Evolutionary conservation across 1,140 invertebrate genomes (phyloP).

Genomic region (Nephotettix cincticeps): DNA sequence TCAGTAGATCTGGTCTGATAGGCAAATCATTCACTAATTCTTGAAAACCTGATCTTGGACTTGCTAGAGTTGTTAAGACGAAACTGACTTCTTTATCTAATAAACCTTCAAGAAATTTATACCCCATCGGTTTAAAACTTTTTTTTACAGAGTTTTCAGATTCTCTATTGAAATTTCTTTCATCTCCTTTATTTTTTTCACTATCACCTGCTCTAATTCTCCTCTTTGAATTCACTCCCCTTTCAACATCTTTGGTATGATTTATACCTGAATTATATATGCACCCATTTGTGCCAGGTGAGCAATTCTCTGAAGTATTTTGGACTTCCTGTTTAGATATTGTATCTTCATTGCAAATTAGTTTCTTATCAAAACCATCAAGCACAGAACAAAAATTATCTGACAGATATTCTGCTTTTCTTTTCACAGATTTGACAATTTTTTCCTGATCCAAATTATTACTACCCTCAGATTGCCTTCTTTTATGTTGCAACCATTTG

Average conservation of each 20-base stretch:
- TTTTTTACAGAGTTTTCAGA: neutral
- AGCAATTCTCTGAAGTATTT: too few species aligned
- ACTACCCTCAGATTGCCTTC: too few species aligned
- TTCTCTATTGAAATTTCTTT: neutral
- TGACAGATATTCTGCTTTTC: too few species aligned
- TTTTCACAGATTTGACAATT: too few species aligned
- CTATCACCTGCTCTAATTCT: neutral
- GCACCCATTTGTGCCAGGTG: neutral
- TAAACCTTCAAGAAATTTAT: constrained; percentile 23
- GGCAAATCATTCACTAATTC: constrained; percentile 4
- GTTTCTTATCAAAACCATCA: too few species aligned
- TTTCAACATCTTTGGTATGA: neutral
- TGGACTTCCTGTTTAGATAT: too few species aligned
- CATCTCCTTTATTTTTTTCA: neutral
- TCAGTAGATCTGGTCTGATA: constrained; percentile 29
- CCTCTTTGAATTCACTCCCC: neutral
- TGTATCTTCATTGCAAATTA: too few species aligned
- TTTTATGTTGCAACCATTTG: too few species aligned
- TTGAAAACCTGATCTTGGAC: constrained; percentile 6
- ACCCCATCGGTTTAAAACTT: constrained; percentile 9
- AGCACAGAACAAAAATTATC: too few species aligned
- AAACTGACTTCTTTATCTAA: constrained; percentile 18
- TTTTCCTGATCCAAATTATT: too few species aligned
- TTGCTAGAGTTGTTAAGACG: constrained; percentile 22
- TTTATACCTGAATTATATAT: neutral